These are phyloP conservation scores for Haliaeetus leucogaster DNA, from an alignment of 2,113 vertebrate genomes.

Conservation along the genomic window DNA sequence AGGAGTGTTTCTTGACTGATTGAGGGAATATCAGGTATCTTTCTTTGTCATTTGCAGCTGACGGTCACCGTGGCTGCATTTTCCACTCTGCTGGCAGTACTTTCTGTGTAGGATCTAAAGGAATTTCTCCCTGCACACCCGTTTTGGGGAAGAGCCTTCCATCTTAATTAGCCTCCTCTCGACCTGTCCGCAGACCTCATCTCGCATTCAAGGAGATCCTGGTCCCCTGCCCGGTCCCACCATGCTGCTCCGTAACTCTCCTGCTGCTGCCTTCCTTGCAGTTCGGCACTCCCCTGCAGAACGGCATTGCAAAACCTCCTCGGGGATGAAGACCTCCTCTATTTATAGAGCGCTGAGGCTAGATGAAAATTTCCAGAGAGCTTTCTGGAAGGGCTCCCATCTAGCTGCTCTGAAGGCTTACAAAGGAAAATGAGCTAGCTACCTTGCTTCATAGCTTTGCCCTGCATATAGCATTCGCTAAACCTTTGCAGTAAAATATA, in stretches of 20 bases:
- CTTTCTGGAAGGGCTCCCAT: constrained; percentile 37
- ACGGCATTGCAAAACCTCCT: background rate
- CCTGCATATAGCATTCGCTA: background rate
- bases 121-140: background rate
- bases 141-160: background rate
- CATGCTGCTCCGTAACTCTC: background rate
- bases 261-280: background rate
- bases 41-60: background rate
- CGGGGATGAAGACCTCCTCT: constrained; percentile 45
- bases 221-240: background rate
- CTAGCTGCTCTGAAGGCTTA: background rate
- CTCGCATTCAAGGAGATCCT: background rate
- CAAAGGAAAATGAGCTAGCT: background rate
- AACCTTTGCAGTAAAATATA: background rate
- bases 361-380: constrained; percentile 29
- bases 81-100: background rate
- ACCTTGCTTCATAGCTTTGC: background rate
- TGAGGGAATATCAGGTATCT: background rate
- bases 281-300: background rate
- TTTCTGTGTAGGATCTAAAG: background rate
- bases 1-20: background rate
- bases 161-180: background rate
- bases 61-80: background rate
- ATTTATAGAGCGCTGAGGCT: constrained; percentile 24
- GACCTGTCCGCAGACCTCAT: background rate